Conservation (phyloP, 2,888 invertebrate genomes). For the Lepidochitona cinerea region DNA sequence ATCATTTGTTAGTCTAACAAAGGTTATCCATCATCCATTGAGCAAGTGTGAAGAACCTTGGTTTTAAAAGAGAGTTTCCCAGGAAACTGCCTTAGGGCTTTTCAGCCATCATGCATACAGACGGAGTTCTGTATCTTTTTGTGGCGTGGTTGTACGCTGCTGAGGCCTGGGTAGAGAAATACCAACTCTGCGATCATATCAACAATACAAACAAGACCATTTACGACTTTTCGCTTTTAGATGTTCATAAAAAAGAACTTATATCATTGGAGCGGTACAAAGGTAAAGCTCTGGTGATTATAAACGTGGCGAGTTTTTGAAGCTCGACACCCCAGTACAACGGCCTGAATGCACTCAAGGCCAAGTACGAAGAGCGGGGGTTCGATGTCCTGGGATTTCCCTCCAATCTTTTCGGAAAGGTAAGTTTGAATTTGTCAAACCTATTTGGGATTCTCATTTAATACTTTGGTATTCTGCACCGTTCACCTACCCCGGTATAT, state of each 20-base stretch:
- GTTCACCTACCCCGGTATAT: too few species aligned
- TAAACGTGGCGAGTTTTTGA: slow-evolving; percentile 36
- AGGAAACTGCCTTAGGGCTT: too few species aligned
- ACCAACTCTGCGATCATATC: slow-evolving; percentile 19
- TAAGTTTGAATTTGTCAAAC: too few species aligned
- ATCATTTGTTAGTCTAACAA: too few species aligned
- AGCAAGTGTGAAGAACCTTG: too few species aligned
- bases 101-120: too few species aligned
- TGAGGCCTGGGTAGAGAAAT: neutral
- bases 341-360: slow-evolving; percentile 39
- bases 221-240: slow-evolving; percentile 13
- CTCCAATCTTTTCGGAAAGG: slow-evolving; percentile 44
- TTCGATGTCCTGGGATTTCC: slow-evolving; percentile 42
- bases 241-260: slow-evolving; percentile 1
- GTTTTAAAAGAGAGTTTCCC: too few species aligned
- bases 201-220: slow-evolving; percentile 14
- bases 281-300: slow-evolving; percentile 27
- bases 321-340: slow-evolving; percentile 36
- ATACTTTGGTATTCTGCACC: too few species aligned
- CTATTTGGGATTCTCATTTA: too few species aligned
- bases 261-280: slow-evolving; percentile 9
- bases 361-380: slow-evolving; percentile 25
- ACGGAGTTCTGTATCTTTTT: too few species aligned
- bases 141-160: neutral
- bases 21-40: too few species aligned